Percentiles rank a stretch among this genome's conserved stretches.
phyloP scores from a whole-genome alignment of 2,888 invertebrate genomes.

The Ametastegia equiseti region DNA sequence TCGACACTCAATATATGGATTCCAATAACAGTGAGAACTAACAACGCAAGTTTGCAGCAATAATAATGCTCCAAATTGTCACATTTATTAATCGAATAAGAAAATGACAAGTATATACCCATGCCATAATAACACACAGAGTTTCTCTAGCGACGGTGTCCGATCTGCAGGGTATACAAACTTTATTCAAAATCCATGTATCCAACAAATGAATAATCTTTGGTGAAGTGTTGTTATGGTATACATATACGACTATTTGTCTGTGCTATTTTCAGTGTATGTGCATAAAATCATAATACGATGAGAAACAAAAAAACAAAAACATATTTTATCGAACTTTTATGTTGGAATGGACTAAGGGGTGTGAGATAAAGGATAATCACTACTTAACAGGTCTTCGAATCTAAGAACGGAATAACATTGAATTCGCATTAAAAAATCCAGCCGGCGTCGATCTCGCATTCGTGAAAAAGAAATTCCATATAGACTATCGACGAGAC shows the following conservation, averaged over 20 bases:
- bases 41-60: conserved; percentile 39
- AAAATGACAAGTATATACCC: background rate
- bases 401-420: background rate
- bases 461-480: background rate
- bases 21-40: conserved; percentile 48
- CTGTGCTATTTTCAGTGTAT: background rate
- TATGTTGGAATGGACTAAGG: background rate
- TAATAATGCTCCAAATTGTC: conserved; percentile 38
- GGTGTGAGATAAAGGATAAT: background rate
- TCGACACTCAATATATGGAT: background rate
- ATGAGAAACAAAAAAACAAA: background rate
- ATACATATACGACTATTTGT: background rate
- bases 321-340: background rate
- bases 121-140: background rate
- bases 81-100: background rate
- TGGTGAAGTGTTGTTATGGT: background rate
- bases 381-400: background rate
- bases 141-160: background rate
- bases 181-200: no score
- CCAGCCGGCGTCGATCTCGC: background rate
- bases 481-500: background rate
- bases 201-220: no score
- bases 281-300: conserved; percentile 15
- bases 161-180: no score
- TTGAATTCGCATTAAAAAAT: background rate